Evolutionary conservation across 1,140 invertebrate species (phyloP).

Genomic region (Drosophila azteca): DNA sequence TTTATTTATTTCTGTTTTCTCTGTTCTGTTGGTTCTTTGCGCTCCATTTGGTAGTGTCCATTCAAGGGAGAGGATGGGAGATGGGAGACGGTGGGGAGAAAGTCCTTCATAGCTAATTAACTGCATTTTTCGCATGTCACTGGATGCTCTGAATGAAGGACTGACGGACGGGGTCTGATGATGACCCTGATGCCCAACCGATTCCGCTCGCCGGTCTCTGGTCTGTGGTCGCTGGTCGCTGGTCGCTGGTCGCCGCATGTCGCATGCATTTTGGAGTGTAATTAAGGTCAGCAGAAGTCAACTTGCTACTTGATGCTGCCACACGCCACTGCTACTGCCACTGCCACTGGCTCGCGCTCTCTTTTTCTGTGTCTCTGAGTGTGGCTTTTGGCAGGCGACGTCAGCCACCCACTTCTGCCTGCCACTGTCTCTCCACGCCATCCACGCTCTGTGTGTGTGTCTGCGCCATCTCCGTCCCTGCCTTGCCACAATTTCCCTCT

Average conservation of each 20-base stretch:
- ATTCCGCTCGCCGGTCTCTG: slow-evolving; percentile 27
- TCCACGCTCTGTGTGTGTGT: too few relatives aligned
- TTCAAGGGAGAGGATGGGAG: neutral
- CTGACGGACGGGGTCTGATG: neutral
- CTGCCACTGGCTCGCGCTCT: too few relatives aligned
- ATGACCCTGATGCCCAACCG: slow-evolving; percentile 34
- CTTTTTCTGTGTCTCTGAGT: too few relatives aligned
- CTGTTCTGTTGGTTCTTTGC: slow-evolving; percentile 7
- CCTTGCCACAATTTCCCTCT: slow-evolving; percentile 1
- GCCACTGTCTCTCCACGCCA: too few relatives aligned
- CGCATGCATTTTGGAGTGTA: slow-evolving; percentile 69
- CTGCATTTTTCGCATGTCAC: slow-evolving; percentile 73
- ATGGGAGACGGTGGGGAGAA: neutral
- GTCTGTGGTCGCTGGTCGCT: slow-evolving; percentile 40
- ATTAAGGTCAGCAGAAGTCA: slow-evolving; percentile 74
- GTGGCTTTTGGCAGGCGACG: neutral
- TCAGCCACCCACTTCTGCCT: slow-evolving; percentile 22
- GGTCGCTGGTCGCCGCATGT: slow-evolving; percentile 47
- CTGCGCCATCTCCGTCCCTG: neutral
- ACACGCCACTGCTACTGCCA: slow-evolving; percentile 4
- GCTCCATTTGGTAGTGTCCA: slow-evolving; percentile 44
- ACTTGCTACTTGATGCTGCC: slow-evolving; percentile 65
- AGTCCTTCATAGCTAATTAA: slow-evolving; percentile 75
- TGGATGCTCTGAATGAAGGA: slow-evolving; percentile 34
- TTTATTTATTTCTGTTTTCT: neutral